Evolutionary conservation across 2,888 invertebrate species (phyloP), one percentile per base, ranked within the genome.

Genomic region (Lepidocyrtoides sp.): DNA sequence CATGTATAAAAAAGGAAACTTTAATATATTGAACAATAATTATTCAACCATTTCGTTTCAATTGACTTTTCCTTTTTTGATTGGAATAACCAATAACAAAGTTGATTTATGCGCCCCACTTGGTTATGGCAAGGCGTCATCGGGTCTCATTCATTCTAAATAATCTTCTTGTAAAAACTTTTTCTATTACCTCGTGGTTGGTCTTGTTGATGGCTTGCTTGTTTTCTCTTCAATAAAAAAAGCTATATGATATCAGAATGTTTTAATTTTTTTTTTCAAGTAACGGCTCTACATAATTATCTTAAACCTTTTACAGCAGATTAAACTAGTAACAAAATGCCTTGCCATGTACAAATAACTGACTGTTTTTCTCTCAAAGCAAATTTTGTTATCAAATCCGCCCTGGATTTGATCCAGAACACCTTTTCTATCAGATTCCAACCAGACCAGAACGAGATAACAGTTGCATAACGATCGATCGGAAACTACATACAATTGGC

Each of bases 81-180:
- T 77, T 77, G 48, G 20, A 44, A 48, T 23, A 48, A 75, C 7
- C 41, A 66, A 66, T 54, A 79, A 79, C 54, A 36, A 8, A 57
- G 36, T 60, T 81, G 81, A 77, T 77, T 77, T 77, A 77, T 77
- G 77, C 77, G 77, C 29, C 77, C 77, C 51, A 77, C 26, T 77
- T 77, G 77, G 12, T 77, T 77, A 14, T 77, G 29, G 51, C 51
- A 26, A 75, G 85, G 88, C 88, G 88, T 51, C 88, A 69, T 81
- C 81, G 69, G 66, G 32, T 79, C 88, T 88, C 88, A 88, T 88
- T 88, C 88, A 88, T 88, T 88, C 41, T 41, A 32, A 41, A 29
- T 77, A 48, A 77, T 77, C 77, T 44, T 75, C 20, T 36, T n/a
- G 32, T 77, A 77, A 12, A 51, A 48, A 48, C 5, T n/a, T 41